Percentiles rank a stretch among this genome's conserved stretches.
Conservation (phyloP, 2,888 invertebrate species). For the Pollenia amentaria region DNA sequence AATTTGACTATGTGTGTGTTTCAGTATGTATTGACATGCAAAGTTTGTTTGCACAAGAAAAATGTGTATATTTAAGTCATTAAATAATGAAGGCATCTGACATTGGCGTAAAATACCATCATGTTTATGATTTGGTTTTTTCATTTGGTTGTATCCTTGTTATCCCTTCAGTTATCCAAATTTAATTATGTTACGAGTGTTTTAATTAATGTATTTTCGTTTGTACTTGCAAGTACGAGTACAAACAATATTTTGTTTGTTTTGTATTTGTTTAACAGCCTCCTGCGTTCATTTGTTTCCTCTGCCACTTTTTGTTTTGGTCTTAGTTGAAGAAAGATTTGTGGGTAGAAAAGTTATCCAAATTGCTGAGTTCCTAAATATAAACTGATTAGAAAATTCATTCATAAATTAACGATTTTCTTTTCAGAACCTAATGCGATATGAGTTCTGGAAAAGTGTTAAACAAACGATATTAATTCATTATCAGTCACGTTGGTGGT, state of each 20-base stretch:
- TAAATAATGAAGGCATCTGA: slow-evolving; percentile 4
- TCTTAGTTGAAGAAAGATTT: neutral
- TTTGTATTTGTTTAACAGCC: slow-evolving; percentile 12
- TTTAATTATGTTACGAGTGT: slow-evolving; percentile 28
- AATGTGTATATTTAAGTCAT: neutral
- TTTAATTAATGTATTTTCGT: neutral
- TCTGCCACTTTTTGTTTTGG: neutral
- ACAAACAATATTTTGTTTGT: neutral
- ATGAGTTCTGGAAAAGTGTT: slow-evolving; percentile 36
- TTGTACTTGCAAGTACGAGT: neutral
- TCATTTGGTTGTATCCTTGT: neutral
- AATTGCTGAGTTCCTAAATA: slow-evolving; percentile 30
- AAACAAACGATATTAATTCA: slow-evolving; percentile 43
- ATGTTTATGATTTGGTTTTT: neutral
- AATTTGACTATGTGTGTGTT: slow-evolving; percentile 2
- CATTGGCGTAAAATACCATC: neutral
- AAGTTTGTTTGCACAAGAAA: neutral
- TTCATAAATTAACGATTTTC: slow-evolving; percentile 52
- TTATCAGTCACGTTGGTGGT: slow-evolving; percentile 16
- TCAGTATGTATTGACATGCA: neutral
- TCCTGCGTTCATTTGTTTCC: neutral
- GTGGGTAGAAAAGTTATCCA: neutral
- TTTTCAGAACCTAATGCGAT: slow-evolving; percentile 27
- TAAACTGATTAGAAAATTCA: slow-evolving; percentile 54
- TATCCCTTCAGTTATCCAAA: slow-evolving; percentile 21